Evolutionary conservation across 2,113 vertebrate genomes (phyloP), one percentile per base, ranked within the genome.

Genomic region (Tetrao urogallus): DNA sequence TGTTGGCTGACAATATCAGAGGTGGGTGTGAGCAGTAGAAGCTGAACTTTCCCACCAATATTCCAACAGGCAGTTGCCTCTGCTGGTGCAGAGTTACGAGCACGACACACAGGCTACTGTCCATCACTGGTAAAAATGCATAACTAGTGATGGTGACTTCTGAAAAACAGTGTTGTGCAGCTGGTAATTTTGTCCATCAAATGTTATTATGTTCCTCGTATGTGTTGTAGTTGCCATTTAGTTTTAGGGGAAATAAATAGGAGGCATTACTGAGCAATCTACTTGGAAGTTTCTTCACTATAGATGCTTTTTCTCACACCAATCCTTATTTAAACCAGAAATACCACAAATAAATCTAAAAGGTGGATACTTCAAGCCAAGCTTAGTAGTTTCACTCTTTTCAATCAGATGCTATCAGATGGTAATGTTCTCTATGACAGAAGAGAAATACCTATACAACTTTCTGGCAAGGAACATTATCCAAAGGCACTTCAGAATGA

Each of bases 311-410:
- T 89, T 86, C 72, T 91, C 85, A 76, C 58, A 92, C 42, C 79
- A 73, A 36, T 54, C 24, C 48, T 36, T 79, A 82, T 88, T 91
- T 85, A 91, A 85, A 89, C n/a, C 56, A 92, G 74, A 94, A 92
- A 69, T 85, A 76, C n/a, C 82, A 86, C 45, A 91, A 89, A 79
- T 43, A 89, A 85, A 73, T 76, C 63, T 65, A 61, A 76, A 85
- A 61, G 30, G 36, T 48, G 24, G 48, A 86, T 48, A n/a, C 36
- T 78, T 67, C 8, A 82, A 70, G 75, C 70, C 34, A 70, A 76
- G 74, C 69, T 84, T 14, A 65, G 47, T 45, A 65, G 58, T 61
- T 85, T 66, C 52, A 57, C 58, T 63, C 67, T 76, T 77, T 34
- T 36, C 76, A 81, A 13, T 86, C 65, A 90, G 38, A 64, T 64